A percentile compares a stretch with the other conserved stretches of the same genome.
Evolutionary conservation across 2,888 invertebrate genomes (phyloP).

Genomic region (Tetranychus truncatus): DNA sequence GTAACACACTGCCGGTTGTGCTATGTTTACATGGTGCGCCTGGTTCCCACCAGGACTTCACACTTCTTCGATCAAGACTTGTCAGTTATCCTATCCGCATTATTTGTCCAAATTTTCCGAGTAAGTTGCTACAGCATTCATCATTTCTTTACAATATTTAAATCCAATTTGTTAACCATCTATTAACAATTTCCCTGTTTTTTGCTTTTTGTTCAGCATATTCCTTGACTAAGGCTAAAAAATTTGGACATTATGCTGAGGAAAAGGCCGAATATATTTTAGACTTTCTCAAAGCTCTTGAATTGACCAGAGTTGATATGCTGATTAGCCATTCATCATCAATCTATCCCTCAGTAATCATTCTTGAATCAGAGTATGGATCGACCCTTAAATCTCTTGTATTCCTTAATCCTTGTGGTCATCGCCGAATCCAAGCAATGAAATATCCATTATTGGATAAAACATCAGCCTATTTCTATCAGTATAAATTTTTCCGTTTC

Average conservation of each 20-base stretch:
- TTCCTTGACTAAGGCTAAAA: constrained; percentile 15
- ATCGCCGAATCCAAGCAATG: constrained; percentile 16
- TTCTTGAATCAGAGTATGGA: constrained; percentile 16
- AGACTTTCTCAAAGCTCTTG: constrained; percentile 21
- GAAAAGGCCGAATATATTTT: constrained; percentile 23
- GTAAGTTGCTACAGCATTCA: constrained; percentile 14
- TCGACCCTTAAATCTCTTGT: constrained; percentile 21
- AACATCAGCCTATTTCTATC: constrained; percentile 8
- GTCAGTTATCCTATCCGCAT: constrained; percentile 20
- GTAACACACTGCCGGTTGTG: constrained; percentile 1
- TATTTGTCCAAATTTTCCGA: constrained; percentile 24
- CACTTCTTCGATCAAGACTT: constrained; percentile 17
- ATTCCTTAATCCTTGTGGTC: constrained; percentile 23
- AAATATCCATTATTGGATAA: neutral
- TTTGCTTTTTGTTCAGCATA: neutral
- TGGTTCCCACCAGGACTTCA: constrained; percentile 24
- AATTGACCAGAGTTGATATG: constrained; percentile 21
- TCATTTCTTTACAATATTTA: no score
- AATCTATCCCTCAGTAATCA: constrained; percentile 23
- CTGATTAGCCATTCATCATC: constrained; percentile 23
- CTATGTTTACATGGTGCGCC: constrained; percentile 26
- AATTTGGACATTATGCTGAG: constrained; percentile 24
- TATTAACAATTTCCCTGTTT: no score
- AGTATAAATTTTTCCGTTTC: constrained; percentile 5
- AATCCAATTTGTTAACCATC: no score